Base-by-base conservation (phyloP, 2,888 invertebrate genomes). In the Bedellia somnulentella region DNA sequence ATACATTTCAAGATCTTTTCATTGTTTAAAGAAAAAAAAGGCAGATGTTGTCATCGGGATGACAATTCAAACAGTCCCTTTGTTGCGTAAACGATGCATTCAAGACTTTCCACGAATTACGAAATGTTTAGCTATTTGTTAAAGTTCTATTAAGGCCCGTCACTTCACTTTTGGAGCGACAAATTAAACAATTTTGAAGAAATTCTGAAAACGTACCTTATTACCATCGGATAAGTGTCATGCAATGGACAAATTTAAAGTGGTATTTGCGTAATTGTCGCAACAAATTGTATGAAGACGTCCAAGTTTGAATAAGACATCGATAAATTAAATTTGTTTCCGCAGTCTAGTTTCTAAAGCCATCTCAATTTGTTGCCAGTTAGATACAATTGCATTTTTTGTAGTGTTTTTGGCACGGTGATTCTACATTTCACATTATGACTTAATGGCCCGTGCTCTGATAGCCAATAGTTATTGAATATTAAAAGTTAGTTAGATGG, bases 251-350 rank as follows among this genome's bases (percentile, higher is more conserved):
- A 35, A 14, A 13, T 10, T 10, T 31, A 38, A 41, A 32, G 40
- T 59, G 47, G 59, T 39, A 34, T 37, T 40, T 39, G 48, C 46
- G 50, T 67, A 66, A 70, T 71, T 68, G 70, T 66, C 54, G 57
- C 60, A 49, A 59, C 27, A 16, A 51, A 58, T 52, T 59, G 58
- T 61, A 63, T 52, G 49, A 52, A 60, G 59, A 55, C 49, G 52
- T 56, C 49, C 42, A 52, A 51, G 49, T 61, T 57, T 57, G 62
- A 68, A 68, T 62, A 57, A 62, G 61, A 60, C 57, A 53, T 67
- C 71, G 51, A 75, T 75, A 75, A 75, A 75, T 73, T 70, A 71
- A 73, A 73, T 73, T 67, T 46, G 61, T 59, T 73, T 73, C 71
- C 70, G 71, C 71, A 53, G 52, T 57, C 57, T 58, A 60, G 66